Conservation (phyloP, 1,140 invertebrate genomes). For the Monochamus saltuarius region DNA sequence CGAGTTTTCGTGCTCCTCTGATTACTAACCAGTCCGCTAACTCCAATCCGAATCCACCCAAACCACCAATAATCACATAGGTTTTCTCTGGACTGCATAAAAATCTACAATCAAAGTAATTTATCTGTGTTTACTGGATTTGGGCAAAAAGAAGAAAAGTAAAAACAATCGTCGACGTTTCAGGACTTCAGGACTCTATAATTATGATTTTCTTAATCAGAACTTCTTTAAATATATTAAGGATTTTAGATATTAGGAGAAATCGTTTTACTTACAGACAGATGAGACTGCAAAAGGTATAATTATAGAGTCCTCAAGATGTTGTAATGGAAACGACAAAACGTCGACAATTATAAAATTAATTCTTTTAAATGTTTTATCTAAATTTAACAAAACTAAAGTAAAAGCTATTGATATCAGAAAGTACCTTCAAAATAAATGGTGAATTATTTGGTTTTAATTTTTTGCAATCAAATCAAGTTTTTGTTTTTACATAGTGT, state of each 20-base stretch:
- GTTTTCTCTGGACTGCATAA: constrained; percentile 53
- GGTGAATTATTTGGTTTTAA: too few species aligned
- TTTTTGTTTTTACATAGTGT: too few species aligned
- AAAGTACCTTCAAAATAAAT: too few species aligned
- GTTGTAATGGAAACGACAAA: too few species aligned
- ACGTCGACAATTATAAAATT: too few species aligned
- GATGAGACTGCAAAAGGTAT: too few species aligned
- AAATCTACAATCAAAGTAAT: constrained; percentile 31
- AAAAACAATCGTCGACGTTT: not conserved
- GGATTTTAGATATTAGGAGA: not conserved
- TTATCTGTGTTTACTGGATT: not conserved
- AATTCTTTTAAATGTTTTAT: too few species aligned
- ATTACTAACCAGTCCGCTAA: constrained; percentile 83
- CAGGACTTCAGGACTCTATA: not conserved
- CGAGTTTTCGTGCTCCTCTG: constrained; percentile 74
- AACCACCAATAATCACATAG: constrained; percentile 69
- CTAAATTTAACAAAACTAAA: too few species aligned
- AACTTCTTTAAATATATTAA: not conserved
- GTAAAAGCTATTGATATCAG: too few species aligned
- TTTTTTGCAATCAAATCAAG: too few species aligned
- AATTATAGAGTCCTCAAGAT: too few species aligned
- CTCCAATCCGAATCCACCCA: constrained; percentile 90
- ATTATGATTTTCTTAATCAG: not conserved
- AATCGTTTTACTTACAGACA: not conserved
- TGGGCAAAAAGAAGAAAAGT: not conserved